Percentiles rank a stretch among this genome's conserved stretches.
Conservation (phyloP, 2,888 invertebrate species). For the Zygogramma bicolorata region DNA sequence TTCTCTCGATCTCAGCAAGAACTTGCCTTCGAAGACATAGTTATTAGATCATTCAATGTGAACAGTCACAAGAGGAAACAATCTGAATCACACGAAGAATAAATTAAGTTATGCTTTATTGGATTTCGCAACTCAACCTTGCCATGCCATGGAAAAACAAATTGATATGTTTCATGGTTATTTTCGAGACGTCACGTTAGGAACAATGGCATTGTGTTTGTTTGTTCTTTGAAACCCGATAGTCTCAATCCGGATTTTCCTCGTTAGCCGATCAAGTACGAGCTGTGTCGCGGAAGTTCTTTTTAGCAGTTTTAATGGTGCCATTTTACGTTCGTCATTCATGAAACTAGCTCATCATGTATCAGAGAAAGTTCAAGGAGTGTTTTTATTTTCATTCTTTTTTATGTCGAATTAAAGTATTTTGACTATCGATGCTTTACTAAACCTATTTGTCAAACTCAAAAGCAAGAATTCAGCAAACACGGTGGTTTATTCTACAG, state of each 20-base stretch:
- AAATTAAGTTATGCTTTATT: constrained; percentile 9
- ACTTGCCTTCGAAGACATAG: too few species aligned
- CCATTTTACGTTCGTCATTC: neutral
- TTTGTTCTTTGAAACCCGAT: neutral
- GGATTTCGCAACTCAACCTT: constrained; percentile 37
- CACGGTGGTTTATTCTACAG: too few species aligned
- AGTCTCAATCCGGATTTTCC: constrained; percentile 18
- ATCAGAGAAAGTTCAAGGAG: too few species aligned
- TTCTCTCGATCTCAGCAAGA: neutral
- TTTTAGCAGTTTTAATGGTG: neutral
- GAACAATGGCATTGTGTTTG: neutral
- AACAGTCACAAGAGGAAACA: constrained; percentile 16
- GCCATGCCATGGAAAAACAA: constrained; percentile 43
- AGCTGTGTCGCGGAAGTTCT: neutral
- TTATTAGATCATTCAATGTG: neutral
- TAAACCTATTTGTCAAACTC: too few species aligned
- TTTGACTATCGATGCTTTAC: too few species aligned
- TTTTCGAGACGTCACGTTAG: constrained; percentile 36
- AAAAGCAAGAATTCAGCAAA: too few species aligned
- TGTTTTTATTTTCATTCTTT: too few species aligned
- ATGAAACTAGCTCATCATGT: too few species aligned
- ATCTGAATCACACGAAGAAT: constrained; percentile 13
- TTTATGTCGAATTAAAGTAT: too few species aligned
- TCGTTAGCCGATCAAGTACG: constrained; percentile 4
- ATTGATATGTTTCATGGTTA: constrained; percentile 43